phyloP scores from a whole-genome alignment of 2,113 vertebrate genomes.

The Anhinga rufa region DNA sequence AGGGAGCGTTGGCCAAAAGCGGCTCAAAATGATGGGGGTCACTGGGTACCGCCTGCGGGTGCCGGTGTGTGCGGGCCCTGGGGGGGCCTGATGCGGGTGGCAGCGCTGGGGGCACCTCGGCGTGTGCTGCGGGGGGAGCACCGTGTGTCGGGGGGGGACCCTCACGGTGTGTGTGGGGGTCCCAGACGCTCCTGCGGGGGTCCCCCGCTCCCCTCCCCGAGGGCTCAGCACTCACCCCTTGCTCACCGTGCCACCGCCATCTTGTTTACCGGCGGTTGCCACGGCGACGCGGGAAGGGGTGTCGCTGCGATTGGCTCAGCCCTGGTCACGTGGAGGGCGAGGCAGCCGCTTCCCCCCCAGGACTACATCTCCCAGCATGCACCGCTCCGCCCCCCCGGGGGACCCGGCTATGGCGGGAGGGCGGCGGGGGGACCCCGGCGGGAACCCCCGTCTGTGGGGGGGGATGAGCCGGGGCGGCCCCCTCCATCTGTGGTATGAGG shows the following conservation, averaged over 20 bases:
- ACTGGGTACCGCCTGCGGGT: fast-evolving
- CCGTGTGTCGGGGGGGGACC: neutral
- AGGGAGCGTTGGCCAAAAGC: neutral
- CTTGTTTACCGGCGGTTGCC: neutral
- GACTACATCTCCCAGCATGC: neutral
- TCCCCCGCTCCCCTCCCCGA: neutral
- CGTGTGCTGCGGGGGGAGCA: neutral
- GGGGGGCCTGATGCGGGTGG: too few relatives aligned
- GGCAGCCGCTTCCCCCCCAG: fast-evolving
- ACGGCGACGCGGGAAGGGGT: neutral
- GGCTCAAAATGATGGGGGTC: neutral
- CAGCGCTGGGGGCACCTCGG: neutral
- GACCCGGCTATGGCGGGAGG: neutral
- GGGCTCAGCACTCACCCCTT: neutral
- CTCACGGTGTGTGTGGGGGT: neutral
- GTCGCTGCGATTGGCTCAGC: neutral
- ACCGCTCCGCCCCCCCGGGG: neutral
- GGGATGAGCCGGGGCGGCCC: neutral
- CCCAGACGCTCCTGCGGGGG: too few relatives aligned
- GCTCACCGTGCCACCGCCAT: neutral
- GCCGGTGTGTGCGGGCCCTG: fast-evolving
- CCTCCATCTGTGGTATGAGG: neutral
- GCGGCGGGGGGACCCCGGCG: fast-evolving
- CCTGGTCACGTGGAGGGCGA: fast-evolving
- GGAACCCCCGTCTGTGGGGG: too few relatives aligned